Evolutionary conservation across 1,140 invertebrate genomes (phyloP).

Genomic region (Philaenus spumarius): DNA sequence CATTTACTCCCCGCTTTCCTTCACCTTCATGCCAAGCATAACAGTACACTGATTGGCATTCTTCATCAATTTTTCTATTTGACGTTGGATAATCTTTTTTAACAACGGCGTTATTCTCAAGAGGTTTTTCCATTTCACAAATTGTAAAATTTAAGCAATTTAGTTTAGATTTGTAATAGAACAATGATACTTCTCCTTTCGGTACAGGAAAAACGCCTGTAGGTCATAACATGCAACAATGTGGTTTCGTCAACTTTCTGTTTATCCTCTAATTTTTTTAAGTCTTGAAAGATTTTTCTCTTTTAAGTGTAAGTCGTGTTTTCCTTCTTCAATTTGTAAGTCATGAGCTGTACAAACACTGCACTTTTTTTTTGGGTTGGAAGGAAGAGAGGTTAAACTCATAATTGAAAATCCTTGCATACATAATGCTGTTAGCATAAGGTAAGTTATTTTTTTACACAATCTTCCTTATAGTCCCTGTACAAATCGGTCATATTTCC

Average conservation of each 20-base stretch:
- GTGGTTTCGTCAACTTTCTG: neutral
- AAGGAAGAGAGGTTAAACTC: conserved; percentile 15
- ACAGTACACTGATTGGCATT: conserved; percentile 40
- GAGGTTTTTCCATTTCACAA: conserved; percentile 31
- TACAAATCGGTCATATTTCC: conserved; percentile 14
- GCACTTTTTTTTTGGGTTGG: conserved; percentile 26
- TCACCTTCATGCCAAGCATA: too few species aligned
- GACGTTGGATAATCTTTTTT: conserved; percentile 38
- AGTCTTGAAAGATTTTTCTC: neutral
- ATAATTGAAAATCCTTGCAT: conserved; percentile 1
- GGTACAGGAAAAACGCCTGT: conserved; percentile 7
- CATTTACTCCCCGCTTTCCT: too few species aligned
- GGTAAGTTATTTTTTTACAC: conserved; percentile 15
- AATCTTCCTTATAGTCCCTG: conserved; percentile 18
- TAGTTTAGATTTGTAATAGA: conserved; percentile 31
- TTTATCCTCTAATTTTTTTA: conserved; percentile 1
- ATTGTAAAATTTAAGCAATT: conserved; percentile 27
- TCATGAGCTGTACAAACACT: conserved; percentile 10
- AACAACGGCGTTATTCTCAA: conserved; percentile 17
- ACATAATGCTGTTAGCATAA: conserved; percentile 12
- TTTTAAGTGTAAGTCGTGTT: neutral
- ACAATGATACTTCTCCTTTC: conserved; percentile 18
- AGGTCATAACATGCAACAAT: conserved; percentile 6
- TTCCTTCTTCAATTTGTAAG: neutral
- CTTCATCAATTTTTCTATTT: conserved; percentile 39